These are phyloP conservation scores for Monodelphis domestica DNA, from an alignment of 2,797 vertebrate species.

Conservation along the genomic window DNA sequence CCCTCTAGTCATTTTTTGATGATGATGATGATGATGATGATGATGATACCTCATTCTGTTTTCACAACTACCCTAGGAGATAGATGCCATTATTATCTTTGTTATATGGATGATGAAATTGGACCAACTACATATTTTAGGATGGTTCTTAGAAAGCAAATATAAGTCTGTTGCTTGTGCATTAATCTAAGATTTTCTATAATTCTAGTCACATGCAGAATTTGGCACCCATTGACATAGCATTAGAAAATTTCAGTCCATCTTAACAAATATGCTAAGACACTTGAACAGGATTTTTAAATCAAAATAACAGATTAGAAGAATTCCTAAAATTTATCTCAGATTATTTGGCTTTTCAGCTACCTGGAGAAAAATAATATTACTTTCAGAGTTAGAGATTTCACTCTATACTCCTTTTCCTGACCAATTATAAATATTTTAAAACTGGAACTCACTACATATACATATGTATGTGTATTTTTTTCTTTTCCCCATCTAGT, in stretches of 20 bases:
- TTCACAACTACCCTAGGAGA: not conserved
- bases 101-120: not conserved
- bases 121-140: not conserved
- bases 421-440: not conserved
- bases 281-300: not conserved
- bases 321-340: not conserved
- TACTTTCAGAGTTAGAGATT: not conserved
- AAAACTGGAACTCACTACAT: not conserved
- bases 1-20: too few relatives aligned
- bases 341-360: not conserved
- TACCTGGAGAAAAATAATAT: not conserved
- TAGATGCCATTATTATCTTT: not conserved
- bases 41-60: not conserved
- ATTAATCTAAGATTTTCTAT: not conserved
- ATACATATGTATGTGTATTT: too few relatives aligned
- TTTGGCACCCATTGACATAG: not conserved
- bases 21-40: not conserved
- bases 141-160: not conserved
- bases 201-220: not conserved
- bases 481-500: not conserved
- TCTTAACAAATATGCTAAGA: not conserved
- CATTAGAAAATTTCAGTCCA: not conserved
- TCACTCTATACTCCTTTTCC: not conserved
- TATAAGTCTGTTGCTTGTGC: too few relatives aligned
- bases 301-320: not conserved